phyloP scores from a whole-genome alignment of 2,113 vertebrate species.

The Butastur rufipennis region DNA sequence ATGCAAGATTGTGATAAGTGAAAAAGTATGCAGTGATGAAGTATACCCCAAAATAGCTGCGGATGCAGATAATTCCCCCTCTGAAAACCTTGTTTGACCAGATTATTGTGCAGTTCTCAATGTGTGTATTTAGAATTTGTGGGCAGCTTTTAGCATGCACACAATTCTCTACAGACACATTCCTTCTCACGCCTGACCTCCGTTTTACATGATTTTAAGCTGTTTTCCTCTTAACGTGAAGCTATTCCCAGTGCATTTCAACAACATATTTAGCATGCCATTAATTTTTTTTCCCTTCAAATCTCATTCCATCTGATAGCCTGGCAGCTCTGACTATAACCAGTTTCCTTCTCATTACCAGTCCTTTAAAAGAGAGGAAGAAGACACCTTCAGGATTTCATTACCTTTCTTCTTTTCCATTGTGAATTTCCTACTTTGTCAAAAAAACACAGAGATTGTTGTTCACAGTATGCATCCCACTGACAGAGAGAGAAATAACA shows the following conservation, averaged over 20 bases:
- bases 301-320: conserved; percentile 52
- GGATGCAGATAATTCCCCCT: not conserved
- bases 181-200: conserved; percentile 19
- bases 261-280: conserved; percentile 48
- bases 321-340: conserved; percentile 36
- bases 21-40: not conserved
- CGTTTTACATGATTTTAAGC: conserved; percentile 37
- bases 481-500: conserved; percentile 30
- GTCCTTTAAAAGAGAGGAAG: not conserved
- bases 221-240: conserved; percentile 47
- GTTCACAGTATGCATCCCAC: not conserved
- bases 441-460: not conserved
- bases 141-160: conserved; percentile 26
- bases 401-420: conserved; percentile 1
- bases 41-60: not conserved
- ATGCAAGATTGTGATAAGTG: not conserved
- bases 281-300: conserved; percentile 38
- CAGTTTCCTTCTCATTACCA: conserved; percentile 22
- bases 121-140: not conserved
- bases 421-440: conserved; percentile 43
- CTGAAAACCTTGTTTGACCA: not conserved
- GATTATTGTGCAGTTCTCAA: not conserved
- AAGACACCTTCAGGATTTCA: conserved; percentile 16
- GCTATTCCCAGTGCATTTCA: conserved; percentile 33
- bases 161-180: conserved; percentile 34